Conservation (phyloP, 2,797 vertebrate genomes). For the Gallinago solitaria region DNA sequence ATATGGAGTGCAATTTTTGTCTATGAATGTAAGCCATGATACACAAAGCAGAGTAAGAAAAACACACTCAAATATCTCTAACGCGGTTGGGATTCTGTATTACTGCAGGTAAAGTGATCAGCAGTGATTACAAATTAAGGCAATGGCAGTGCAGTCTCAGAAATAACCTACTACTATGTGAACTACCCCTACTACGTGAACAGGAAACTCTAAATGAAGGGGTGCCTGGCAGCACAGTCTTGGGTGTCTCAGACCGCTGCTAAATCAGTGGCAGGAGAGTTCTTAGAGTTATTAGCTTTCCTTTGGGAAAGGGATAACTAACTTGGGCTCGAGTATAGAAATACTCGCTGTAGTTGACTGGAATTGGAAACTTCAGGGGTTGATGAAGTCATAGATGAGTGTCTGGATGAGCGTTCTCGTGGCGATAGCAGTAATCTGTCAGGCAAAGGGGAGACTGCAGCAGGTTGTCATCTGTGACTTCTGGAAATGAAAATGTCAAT, state of each 20-base stretch:
- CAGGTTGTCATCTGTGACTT: not conserved
- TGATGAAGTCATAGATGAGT: not conserved
- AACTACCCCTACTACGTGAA: fast-evolving
- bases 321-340: not conserved
- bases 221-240: not conserved
- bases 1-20: not conserved
- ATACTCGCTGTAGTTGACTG: not conserved
- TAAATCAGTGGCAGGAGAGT: not conserved
- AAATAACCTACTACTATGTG: no score
- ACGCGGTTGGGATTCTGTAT: not conserved
- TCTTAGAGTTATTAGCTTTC: not conserved
- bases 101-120: not conserved
- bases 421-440: not conserved
- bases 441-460: not conserved
- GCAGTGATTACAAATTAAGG: not conserved
- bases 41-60: not conserved
- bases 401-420: not conserved
- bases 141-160: not conserved
- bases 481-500: not conserved
- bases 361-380: not conserved
- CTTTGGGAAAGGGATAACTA: not conserved
- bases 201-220: not conserved
- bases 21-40: not conserved
- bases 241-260: not conserved
- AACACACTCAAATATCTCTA: not conserved